These are phyloP conservation scores for Charanyca ferruginea DNA, from an alignment of 2,888 invertebrate genomes.

Conservation along the genomic window DNA sequence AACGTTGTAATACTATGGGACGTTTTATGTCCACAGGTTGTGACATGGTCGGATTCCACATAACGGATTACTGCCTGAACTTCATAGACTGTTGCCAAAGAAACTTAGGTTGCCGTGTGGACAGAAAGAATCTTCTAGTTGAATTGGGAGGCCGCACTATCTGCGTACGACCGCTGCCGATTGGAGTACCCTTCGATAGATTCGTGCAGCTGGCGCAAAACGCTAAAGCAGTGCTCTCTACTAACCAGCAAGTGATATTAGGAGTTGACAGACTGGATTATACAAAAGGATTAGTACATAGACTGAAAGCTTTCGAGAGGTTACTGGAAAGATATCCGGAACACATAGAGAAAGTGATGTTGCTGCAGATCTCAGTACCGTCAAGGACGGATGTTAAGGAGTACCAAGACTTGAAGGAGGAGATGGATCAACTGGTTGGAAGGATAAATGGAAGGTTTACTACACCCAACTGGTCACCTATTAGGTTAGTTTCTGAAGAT, in stretches of 20 bases:
- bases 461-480: constrained; percentile 98
- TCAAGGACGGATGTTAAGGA: constrained; percentile 97
- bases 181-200: constrained; percentile 97
- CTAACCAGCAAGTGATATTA: constrained; percentile 95
- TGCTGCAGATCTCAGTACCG: constrained; percentile 97
- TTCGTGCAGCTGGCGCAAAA: constrained; percentile 95
- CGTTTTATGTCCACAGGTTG: constrained; percentile 91
- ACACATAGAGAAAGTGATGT: constrained; percentile 95
- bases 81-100: constrained; percentile 98
- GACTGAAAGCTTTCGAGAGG: constrained; percentile 95
- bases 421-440: constrained; percentile 97
- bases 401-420: constrained; percentile 97
- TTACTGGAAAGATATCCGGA: constrained; percentile 96
- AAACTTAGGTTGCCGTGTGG: constrained; percentile 96
- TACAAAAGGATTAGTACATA: constrained; percentile 96
- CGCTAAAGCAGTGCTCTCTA: constrained; percentile 93
- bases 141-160: constrained; percentile 97
- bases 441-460: constrained; percentile 97
- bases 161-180: constrained; percentile 95
- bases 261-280: constrained; percentile 98
- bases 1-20: background rate
- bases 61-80: constrained; percentile 97
- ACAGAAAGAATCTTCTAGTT: constrained; percentile 96
- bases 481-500: constrained; percentile 85
- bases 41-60: constrained; percentile 98